A percentile compares a stretch with the other conserved stretches of the same genome.
phyloP scores from a whole-genome alignment of 2,797 vertebrate genomes.

The Periophthalmus magnuspinnatus region DNA sequence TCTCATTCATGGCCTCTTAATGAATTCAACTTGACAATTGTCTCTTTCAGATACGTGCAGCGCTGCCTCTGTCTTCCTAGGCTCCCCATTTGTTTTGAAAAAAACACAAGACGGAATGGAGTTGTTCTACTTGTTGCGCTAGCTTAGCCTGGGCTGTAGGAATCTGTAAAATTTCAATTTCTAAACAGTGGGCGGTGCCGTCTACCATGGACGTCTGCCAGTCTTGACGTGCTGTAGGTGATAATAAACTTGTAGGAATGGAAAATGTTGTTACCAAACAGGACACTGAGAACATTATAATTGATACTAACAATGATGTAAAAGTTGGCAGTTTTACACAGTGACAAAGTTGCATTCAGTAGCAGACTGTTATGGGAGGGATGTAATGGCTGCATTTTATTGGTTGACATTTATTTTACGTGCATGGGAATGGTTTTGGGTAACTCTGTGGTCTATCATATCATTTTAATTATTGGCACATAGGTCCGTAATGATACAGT shows the following conservation, averaged over 20 bases:
- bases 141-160: constrained; percentile 11
- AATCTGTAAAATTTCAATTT: constrained; percentile 24
- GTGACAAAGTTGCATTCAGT: not conserved
- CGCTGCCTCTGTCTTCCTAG: constrained; percentile 22
- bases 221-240: not conserved
- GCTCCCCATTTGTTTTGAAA: constrained; percentile 19
- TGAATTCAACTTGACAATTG: constrained; percentile 54
- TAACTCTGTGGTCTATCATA: not conserved
- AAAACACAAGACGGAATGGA: constrained; percentile 12
- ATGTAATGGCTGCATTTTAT: not conserved
- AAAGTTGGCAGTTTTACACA: not conserved
- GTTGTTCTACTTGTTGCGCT: constrained; percentile 24
- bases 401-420: not conserved
- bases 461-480: not conserved
- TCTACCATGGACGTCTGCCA: constrained; percentile 7
- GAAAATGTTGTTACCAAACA: not conserved
- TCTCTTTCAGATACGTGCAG: constrained; percentile 42
- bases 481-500: not conserved
- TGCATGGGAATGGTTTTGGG: not conserved
- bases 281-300: constrained; percentile 3
- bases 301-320: not conserved
- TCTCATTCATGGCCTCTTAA: constrained; percentile 41
- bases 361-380: not conserved
- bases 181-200: not conserved
- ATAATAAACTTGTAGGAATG: not conserved